Evolutionary conservation across 2,888 invertebrate species (phyloP), one percentile per base, ranked within the genome.

Genomic region (Cephonodes hylas): DNA sequence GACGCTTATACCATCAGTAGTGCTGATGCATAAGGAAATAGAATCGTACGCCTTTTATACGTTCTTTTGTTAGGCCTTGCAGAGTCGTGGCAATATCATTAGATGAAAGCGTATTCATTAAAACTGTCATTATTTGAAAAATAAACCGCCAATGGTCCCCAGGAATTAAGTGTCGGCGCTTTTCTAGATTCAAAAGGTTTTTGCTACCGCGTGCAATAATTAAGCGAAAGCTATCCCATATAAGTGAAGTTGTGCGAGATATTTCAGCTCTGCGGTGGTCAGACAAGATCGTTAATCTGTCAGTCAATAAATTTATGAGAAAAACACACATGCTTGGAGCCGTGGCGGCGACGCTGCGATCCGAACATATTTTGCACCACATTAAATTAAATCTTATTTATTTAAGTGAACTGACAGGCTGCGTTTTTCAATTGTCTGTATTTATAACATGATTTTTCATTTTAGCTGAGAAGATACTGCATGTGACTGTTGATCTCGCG

Each of bases 281-380:
- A 53, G 31, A 53, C 53, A n/a, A 31, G 27, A 18, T 53, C 53
- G 53, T 53, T 53, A 53, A 53, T 53, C 53, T 31, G 53, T 53
- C 53, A 27, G 53, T 53, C 53, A 31, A 53, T 53, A 53, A 53
- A 53, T 53, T 53, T 53, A 53, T 27, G 31, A 53, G 53, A 53
- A 53, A 53, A 53, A 53, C 23, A 46, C 31, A 53, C 8, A n/a
- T n/a, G n/a, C n/a, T n/a, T n/a, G n/a, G n/a, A n/a, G n/a, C n/a
- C n/a, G n/a, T n/a, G n/a, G n/a, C n/a, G n/a, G n/a, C n/a, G n/a
- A 38, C 38, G n/a, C 38, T 31, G 53, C 18, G 18, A 31, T 53
- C 31, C 18, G 18, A 53, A 18, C 15, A 53, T 48, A 48, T 10
- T 31, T 31, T 53, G 53, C 31, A 18, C 4, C 18, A 10, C 5